These are phyloP conservation scores for Lithodes maja DNA, from an alignment of 2,888 invertebrate genomes.

Conservation along the genomic window DNA sequence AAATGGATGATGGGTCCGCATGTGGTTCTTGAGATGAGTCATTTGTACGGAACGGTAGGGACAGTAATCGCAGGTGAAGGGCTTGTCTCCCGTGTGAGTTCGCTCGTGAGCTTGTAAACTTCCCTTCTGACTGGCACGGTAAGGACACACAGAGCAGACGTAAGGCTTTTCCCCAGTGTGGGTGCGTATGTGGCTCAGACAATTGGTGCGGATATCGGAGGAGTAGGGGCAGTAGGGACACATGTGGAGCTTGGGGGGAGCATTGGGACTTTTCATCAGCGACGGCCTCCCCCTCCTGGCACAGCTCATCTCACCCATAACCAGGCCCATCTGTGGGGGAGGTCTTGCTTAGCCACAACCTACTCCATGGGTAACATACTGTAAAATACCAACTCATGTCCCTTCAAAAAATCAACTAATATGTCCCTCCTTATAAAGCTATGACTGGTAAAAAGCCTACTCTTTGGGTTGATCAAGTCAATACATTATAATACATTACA, in stretches of 20 bases:
- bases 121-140: constrained; percentile 54
- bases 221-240: constrained; percentile 48
- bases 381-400: too few relatives aligned
- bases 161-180: constrained; percentile 61
- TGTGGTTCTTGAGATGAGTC: constrained; percentile 43
- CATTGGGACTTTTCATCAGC: constrained; percentile 20
- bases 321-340: constrained; percentile 58
- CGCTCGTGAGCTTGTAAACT: constrained; percentile 50
- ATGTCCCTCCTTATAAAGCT: too few relatives aligned
- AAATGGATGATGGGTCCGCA: constrained; percentile 27
- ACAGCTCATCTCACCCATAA: constrained; percentile 42
- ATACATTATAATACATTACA: too few relatives aligned
- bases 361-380: not conserved
- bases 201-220: constrained; percentile 38
- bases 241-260: constrained; percentile 52
- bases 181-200: constrained; percentile 58
- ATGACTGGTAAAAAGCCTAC: too few relatives aligned
- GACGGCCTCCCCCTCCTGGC: constrained; percentile 26
- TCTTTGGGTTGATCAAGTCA: too few relatives aligned
- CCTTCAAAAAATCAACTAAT: too few relatives aligned
- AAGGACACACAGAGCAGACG: constrained; percentile 43
- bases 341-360: not conserved
- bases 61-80: constrained; percentile 48
- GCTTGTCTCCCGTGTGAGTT: constrained; percentile 58
- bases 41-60: constrained; percentile 53